phyloP scores from a whole-genome alignment of 2,113 vertebrate genomes.

The Pimephales promelas region DNA sequence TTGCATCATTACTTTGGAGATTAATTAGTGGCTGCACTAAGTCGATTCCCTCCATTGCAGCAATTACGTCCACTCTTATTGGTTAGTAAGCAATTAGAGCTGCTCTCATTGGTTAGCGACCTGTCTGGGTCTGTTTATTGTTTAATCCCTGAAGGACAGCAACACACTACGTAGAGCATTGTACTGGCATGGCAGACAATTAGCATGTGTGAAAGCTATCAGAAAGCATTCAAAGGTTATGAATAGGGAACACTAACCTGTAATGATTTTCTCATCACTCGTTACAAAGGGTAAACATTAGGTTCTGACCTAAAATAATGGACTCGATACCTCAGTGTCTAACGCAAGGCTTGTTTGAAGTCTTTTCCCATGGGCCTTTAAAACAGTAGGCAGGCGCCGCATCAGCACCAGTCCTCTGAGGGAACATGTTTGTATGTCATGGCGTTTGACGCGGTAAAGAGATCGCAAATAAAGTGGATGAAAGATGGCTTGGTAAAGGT shows the following conservation, averaged over 20 bases:
- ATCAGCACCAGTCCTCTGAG: conserved; percentile 9
- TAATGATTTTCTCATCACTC: conserved; percentile 33
- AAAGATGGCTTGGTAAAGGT: conserved; percentile 17
- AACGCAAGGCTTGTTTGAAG: conserved; percentile 40
- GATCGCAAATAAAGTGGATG: conserved; percentile 23
- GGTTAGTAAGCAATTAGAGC: conserved; percentile 53
- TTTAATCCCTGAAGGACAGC: conserved; percentile 54
- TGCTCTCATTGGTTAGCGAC: conserved; percentile 52
- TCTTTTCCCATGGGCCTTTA: conserved; percentile 28
- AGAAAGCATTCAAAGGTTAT: conserved; percentile 47
- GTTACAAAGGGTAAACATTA: conserved; percentile 42
- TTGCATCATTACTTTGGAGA: conserved; percentile 80
- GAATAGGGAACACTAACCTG: conserved; percentile 14
- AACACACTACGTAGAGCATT: conserved; percentile 19
- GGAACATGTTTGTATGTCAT: conserved; percentile 28
- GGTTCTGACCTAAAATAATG: conserved; percentile 40
- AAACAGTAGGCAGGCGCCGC: conserved; percentile 46
- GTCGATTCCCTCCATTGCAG: conserved; percentile 62
- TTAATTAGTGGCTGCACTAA: conserved; percentile 77
- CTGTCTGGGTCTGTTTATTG: conserved; percentile 45
- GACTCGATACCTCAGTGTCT: conserved; percentile 7
- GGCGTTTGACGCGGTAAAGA: not conserved
- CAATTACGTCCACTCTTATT: conserved; percentile 55
- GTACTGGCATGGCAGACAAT: conserved; percentile 51
- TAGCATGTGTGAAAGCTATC: conserved; percentile 36